Evolutionary conservation across 2,797 vertebrate genomes (phyloP).

Genomic region (Spinus pinus): DNA sequence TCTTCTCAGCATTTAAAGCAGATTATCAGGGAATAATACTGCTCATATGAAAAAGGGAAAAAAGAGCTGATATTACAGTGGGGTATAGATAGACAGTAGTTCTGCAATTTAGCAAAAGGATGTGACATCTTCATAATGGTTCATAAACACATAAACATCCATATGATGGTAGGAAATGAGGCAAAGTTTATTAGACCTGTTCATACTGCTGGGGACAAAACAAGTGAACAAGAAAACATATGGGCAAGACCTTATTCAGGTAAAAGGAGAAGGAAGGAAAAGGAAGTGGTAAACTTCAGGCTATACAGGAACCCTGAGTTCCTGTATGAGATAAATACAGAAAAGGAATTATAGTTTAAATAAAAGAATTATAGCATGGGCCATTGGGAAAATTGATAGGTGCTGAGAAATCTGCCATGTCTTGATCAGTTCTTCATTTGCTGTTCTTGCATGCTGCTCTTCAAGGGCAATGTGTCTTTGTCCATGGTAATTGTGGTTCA

Average conservation of each 20-base stretch:
- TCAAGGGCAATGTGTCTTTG: background rate
- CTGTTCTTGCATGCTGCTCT: background rate
- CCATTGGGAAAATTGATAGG: background rate
- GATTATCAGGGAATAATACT: background rate
- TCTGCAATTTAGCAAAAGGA: background rate
- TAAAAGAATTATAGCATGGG: background rate
- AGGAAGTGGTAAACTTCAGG: background rate
- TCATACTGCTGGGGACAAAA: background rate
- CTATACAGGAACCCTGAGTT: background rate
- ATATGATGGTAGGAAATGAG: background rate
- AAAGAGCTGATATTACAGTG: background rate
- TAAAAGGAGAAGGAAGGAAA: background rate
- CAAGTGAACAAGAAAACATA: background rate
- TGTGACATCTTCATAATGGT: background rate
- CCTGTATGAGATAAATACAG: background rate
- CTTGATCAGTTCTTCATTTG: background rate
- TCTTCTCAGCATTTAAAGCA: background rate
- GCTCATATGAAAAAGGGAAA: background rate
- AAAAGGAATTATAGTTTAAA: background rate
- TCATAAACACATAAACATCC: background rate
- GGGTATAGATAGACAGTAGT: background rate
- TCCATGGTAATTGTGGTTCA: background rate
- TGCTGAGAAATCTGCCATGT: background rate
- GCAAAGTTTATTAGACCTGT: background rate
- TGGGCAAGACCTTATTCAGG: background rate